Conservation (phyloP, 2,888 invertebrate species). For the Pomacea canaliculata region DNA sequence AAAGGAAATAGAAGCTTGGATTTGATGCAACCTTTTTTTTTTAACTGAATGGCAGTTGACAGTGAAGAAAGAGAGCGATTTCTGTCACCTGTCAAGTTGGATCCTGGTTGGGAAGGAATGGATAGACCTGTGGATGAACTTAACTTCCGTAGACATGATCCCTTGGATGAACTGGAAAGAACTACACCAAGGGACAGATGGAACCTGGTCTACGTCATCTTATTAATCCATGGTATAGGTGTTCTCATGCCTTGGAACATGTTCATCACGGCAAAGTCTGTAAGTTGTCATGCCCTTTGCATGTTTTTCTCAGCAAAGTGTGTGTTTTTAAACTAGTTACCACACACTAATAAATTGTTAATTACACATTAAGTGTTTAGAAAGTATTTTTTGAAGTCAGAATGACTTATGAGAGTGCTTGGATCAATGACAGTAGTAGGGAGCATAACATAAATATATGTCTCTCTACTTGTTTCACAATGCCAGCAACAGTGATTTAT, state of each 20-base stretch:
- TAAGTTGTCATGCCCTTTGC: conserved; percentile 71
- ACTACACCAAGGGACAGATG: conserved; percentile 44
- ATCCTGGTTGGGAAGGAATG: conserved; percentile 48
- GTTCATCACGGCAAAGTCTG: conserved; percentile 94
- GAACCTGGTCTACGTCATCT: conserved; percentile 84
- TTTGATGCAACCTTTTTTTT: no score
- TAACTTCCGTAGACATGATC: conserved; percentile 28
- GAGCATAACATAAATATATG: no score
- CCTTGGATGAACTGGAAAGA: conserved; percentile 36
- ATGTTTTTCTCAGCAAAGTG: no score
- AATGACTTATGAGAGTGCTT: no score
- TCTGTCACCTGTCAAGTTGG: conserved; percentile 44
- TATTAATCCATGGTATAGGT: conserved; percentile 93
- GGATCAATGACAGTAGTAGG: no score
- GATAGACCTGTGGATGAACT: conserved; percentile 37
- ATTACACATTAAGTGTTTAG: no score
- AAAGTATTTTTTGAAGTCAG: no score
- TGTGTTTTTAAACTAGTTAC: no score
- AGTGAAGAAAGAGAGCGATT: conserved; percentile 41
- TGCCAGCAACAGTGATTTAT: no score
- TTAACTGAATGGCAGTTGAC: conserved; percentile 3
- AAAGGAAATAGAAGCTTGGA: no score
- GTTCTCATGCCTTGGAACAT: conserved; percentile 98
- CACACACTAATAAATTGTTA: no score
- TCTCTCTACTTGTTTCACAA: no score